These are phyloP conservation scores for Poecilia gillii DNA, from an alignment of 2,797 vertebrate genomes.

Conservation along the genomic window DNA sequence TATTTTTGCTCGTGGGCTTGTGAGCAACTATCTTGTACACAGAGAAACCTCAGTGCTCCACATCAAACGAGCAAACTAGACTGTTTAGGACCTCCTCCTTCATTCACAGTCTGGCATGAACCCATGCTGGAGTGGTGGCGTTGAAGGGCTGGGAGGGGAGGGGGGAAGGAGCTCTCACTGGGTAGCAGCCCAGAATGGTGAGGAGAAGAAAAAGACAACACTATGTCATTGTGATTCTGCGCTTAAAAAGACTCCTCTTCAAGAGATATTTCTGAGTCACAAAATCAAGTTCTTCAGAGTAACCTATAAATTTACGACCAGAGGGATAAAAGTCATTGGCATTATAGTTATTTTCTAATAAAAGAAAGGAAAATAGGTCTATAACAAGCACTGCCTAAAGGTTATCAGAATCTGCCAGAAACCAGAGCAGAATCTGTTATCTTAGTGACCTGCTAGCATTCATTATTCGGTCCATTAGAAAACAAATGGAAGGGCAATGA, in stretches of 20 bases:
- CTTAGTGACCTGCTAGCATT: constrained; percentile 65
- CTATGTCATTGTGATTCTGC: constrained; percentile 74
- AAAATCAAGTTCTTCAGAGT: constrained; percentile 4
- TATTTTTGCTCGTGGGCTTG: constrained; percentile 30
- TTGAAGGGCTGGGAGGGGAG: constrained; percentile 31
- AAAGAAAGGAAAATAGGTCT: constrained; percentile 29
- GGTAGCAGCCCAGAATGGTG: constrained; percentile 57
- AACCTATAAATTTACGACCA: constrained; percentile 9
- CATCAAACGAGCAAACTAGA: constrained; percentile 78
- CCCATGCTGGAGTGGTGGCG: constrained; percentile 69
- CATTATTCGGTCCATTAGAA: constrained; percentile 62
- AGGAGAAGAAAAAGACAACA: constrained; percentile 65
- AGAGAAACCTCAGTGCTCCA: constrained; percentile 77
- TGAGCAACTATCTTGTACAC: constrained; percentile 51
- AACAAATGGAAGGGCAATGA: constrained; percentile 48
- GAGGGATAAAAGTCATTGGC: background rate
- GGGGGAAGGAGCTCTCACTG: constrained; percentile 41
- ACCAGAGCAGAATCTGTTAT: constrained; percentile 53
- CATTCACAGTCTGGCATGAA: constrained; percentile 70
- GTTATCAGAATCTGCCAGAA: constrained; percentile 46
- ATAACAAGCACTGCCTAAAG: constrained; percentile 50
- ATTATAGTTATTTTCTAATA: background rate
- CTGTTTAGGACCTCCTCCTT: constrained; percentile 69
- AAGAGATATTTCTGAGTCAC: constrained; percentile 48
- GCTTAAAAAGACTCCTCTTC: constrained; percentile 66